A percentile compares a stretch with the other conserved stretches of the same genome.
Conservation (phyloP, 2,113 vertebrate species). For the Lampris megalopsis region DNA sequence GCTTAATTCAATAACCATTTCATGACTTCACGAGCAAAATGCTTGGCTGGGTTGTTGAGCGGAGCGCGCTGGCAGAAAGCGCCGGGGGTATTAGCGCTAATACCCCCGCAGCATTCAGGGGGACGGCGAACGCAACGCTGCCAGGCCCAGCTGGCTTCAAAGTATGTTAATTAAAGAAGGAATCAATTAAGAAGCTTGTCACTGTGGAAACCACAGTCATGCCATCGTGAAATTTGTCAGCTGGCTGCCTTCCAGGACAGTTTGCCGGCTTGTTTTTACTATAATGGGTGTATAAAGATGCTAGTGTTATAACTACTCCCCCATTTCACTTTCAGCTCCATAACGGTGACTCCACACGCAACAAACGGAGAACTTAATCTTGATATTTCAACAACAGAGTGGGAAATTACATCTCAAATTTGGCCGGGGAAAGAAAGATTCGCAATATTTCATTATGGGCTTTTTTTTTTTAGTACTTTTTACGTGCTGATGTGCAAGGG, state of each 20-base stretch:
- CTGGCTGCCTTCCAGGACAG: slow-evolving; percentile 52
- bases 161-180: slow-evolving; percentile 68
- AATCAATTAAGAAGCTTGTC: slow-evolving; percentile 63
- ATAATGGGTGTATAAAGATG: slow-evolving; percentile 7
- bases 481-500: slow-evolving; percentile 15
- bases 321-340: slow-evolving; percentile 3
- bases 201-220: slow-evolving; percentile 55
- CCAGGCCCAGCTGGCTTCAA: slow-evolving; percentile 62
- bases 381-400: slow-evolving; percentile 9
- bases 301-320: background rate
- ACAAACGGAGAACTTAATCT: background rate
- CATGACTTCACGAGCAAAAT: slow-evolving; percentile 43
- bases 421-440: background rate
- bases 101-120: slow-evolving; percentile 38
- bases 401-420: background rate
- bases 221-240: slow-evolving; percentile 25
- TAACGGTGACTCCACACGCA: slow-evolving; percentile 15
- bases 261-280: slow-evolving; percentile 43
- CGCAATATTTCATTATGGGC: background rate
- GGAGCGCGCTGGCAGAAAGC: slow-evolving; percentile 38
- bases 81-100: slow-evolving; percentile 51
- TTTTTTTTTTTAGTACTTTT: background rate
- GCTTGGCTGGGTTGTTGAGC: slow-evolving; percentile 25
- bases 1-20: slow-evolving; percentile 36
- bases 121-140: slow-evolving; percentile 59